Evolutionary conservation across 1,140 invertebrate species (phyloP).

Genomic region (Drosophila guanche): DNA sequence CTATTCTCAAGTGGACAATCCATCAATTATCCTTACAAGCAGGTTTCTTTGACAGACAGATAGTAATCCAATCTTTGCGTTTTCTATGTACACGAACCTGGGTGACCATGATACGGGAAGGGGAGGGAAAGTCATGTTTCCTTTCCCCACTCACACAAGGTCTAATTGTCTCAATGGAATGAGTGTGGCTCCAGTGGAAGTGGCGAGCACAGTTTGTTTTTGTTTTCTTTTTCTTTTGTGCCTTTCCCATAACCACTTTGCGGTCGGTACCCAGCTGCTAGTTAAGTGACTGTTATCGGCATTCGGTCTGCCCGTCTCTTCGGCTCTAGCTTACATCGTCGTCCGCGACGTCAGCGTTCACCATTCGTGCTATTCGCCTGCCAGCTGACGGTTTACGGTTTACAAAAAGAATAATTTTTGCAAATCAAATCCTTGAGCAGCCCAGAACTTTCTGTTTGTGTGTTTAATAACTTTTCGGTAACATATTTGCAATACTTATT

Average conservation of each 20-base stretch:
- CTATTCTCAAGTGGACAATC: no score
- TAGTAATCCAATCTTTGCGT: no score
- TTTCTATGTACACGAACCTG: no score
- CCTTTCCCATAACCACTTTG: constrained; percentile 21
- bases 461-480: constrained; percentile 14
- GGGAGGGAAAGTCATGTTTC: neutral
- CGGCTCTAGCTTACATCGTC: no score
- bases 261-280: neutral
- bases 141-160: neutral
- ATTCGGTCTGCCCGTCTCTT: constrained; percentile 10
- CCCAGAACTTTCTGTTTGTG: neutral
- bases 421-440: no score
- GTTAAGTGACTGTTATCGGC: constrained; percentile 22
- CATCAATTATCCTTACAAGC: no score
- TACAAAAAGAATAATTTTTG: no score
- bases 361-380: no score
- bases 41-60: no score
- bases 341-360: no score
- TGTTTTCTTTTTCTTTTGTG: neutral
- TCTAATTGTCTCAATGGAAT: neutral
- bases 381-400: no score
- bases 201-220: constrained; percentile 9
- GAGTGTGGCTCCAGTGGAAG: constrained; percentile 4
- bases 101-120: neutral
- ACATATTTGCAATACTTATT: constrained; percentile 29